Evolutionary conservation across 92 coral and sea anemone genomes (phyloP).

Genomic region (Siderastrea siderea): DNA sequence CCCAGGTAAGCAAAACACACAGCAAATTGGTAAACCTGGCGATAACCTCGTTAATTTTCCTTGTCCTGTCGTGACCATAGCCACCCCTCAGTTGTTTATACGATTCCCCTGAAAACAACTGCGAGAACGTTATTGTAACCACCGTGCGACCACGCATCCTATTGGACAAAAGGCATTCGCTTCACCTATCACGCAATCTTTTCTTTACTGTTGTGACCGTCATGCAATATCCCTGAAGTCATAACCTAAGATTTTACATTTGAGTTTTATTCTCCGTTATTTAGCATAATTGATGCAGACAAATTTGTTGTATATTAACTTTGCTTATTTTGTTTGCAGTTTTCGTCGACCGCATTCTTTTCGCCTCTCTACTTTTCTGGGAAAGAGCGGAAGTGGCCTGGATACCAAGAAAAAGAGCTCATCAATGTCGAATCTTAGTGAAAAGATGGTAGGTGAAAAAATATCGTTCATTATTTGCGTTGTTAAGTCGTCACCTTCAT

Average conservation of each 20-base stretch:
- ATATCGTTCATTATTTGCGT: too few species aligned
- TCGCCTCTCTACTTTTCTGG: constrained; percentile 83
- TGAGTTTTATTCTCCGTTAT: too few species aligned
- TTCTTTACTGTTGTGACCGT: too few species aligned
- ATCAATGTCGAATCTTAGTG: constrained; percentile 75
- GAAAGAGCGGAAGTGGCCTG: constrained; percentile 70
- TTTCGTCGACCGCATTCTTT: constrained; percentile 88
- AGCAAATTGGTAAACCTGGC: not conserved
- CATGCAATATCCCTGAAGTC: too few species aligned
- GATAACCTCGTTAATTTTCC: too few species aligned
- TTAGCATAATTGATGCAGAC: not conserved
- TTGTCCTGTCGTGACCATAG: too few species aligned
- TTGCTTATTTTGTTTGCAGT: constrained; percentile 38
- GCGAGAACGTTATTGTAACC: too few species aligned
- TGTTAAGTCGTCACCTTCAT: not conserved
- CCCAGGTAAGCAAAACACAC: constrained; percentile 68
- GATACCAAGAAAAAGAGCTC: constrained; percentile 78
- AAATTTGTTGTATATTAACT: too few species aligned
- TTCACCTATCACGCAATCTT: not conserved
- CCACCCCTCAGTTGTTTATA: too few species aligned
- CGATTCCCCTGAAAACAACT: too few species aligned
- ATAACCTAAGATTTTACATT: too few species aligned
- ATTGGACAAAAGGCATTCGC: not conserved
- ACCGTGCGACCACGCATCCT: not conserved
- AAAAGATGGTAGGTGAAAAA: constrained; percentile 47